phyloP scores from a whole-genome alignment of 2,888 invertebrate genomes.

The Phlogophora meticulosa region DNA sequence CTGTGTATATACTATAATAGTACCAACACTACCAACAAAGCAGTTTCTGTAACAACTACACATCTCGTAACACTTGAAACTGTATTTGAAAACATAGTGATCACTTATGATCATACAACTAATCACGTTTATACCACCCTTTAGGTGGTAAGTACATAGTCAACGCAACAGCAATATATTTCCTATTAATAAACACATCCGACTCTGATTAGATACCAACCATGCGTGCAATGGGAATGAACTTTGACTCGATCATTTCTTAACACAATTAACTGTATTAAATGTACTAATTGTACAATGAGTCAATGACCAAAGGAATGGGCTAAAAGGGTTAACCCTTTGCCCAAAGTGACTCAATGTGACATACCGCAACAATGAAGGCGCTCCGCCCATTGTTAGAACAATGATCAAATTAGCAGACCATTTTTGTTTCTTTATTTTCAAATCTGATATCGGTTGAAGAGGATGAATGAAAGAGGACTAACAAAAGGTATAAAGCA shows the following conservation, averaged over 20 bases:
- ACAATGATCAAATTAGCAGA: conserved; percentile 4
- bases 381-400: background rate
- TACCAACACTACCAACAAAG: background rate
- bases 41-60: background rate
- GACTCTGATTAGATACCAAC: conserved; percentile 29
- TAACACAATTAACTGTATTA: conserved; percentile 19
- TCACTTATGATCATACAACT: background rate
- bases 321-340: conserved; percentile 15
- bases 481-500: too few species aligned
- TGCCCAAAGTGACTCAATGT: conserved; percentile 17
- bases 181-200: conserved; percentile 35
- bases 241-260: conserved; percentile 31
- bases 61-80: background rate
- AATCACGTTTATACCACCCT: conserved; percentile 16
- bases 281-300: too few species aligned
- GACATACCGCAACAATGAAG: background rate
- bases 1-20: too few species aligned
- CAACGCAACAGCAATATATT: conserved; percentile 1
- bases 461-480: too few species aligned
- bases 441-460: background rate
- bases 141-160: conserved; percentile 10
- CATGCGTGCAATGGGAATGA: conserved; percentile 1
- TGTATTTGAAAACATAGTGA: conserved; percentile 1
- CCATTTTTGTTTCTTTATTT: background rate
- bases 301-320: conserved; percentile 11